Percentiles rank a stretch among this genome's conserved stretches.
phyloP scores from a whole-genome alignment of 2,113 vertebrate genomes.

The human region GRCh38 chr5:175752501-175753000 shows the following conservation, averaged over 20 bases:
- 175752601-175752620: background rate
- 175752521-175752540: accelerated
- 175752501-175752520: no score
- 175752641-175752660: background rate
- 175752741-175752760: background rate
- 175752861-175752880: background rate
- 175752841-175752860: background rate
- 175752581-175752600: background rate
- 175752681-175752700: background rate
- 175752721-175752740: background rate
- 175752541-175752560: background rate
- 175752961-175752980: background rate
- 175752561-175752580: background rate
- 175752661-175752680: slow-evolving; percentile 5
- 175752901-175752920: background rate
- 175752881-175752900: background rate
- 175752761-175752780: background rate
- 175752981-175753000: background rate
- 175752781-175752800: background rate
- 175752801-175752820: background rate
- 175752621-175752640: background rate
- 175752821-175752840: background rate
- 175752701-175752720: background rate
- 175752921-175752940: background rate
- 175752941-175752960: background rate